Percentiles rank a stretch among this genome's conserved stretches.
These are phyloP conservation scores for Cochlearius cochlearius DNA, from an alignment of 2,113 vertebrate species.

Conservation along the genomic window DNA sequence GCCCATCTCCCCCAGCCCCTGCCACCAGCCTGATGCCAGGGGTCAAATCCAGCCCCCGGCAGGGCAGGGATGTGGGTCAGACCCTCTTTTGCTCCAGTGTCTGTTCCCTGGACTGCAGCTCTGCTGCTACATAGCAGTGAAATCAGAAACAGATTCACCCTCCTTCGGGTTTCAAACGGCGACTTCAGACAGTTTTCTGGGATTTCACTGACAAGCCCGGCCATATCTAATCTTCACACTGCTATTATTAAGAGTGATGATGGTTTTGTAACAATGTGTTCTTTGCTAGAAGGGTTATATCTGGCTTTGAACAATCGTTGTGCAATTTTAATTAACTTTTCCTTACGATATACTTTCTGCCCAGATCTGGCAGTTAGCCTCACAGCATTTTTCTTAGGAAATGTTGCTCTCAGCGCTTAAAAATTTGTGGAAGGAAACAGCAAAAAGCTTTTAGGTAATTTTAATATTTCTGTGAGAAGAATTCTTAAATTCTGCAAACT, in stretches of 20 bases:
- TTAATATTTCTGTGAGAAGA: not conserved
- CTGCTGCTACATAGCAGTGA: not conserved
- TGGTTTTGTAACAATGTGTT: not conserved
- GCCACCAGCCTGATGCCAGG: not conserved
- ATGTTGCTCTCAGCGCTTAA: not conserved
- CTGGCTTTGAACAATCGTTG: not conserved
- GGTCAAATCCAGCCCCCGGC: not conserved
- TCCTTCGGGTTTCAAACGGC: not conserved
- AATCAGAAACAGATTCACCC: not conserved
- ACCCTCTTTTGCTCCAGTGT: not conserved
- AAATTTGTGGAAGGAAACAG: not conserved
- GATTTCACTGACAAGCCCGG: not conserved
- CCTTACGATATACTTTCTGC: not conserved
- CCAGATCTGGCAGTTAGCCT: not conserved
- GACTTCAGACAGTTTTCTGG: not conserved
- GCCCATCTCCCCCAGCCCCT: not conserved
- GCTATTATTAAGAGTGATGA: not conserved
- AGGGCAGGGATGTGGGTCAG: fast-evolving
- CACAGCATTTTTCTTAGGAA: not conserved
- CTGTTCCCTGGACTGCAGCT: not conserved
- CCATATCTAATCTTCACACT: not conserved
- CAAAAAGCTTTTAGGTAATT: not conserved
- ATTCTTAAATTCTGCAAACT: not conserved
- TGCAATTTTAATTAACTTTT: not conserved
- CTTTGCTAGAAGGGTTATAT: not conserved